Evolutionary conservation across 2,113 vertebrate genomes (phyloP).

Genomic region (Xyliphius kryptos): DNA sequence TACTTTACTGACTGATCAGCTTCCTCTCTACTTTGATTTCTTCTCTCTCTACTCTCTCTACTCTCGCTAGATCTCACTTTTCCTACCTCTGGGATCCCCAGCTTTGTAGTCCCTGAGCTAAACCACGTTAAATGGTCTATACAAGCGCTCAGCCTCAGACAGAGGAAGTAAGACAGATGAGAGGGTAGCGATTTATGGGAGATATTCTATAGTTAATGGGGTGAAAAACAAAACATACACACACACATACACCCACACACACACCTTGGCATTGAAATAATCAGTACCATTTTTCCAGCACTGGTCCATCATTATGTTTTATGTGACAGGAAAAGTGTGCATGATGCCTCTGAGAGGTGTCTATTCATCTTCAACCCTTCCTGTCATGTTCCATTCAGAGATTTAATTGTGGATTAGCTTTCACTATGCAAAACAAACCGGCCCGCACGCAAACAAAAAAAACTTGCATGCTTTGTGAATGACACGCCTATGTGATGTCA

Average conservation of each 20-base stretch:
- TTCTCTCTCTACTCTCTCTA: too few relatives aligned
- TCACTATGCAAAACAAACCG: constrained; percentile 8
- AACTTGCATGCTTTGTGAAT: constrained; percentile 12
- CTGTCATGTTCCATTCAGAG: constrained; percentile 20
- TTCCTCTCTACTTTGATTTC: too few relatives aligned
- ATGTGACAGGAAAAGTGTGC: constrained; percentile 56
- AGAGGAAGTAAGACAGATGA: too few relatives aligned
- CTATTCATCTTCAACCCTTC: background rate
- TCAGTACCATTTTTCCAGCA: constrained; percentile 44
- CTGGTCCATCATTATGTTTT: constrained; percentile 61
- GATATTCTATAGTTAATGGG: too few relatives aligned
- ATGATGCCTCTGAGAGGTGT: background rate
- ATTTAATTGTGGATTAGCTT: constrained; percentile 18
- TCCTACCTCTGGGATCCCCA: too few relatives aligned
- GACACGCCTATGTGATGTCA: constrained; percentile 25
- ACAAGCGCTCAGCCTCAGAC: too few relatives aligned
- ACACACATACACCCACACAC: constrained; percentile 1
- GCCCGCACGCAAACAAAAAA: constrained; percentile 9
- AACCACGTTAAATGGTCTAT: too few relatives aligned
- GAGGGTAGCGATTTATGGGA: too few relatives aligned
- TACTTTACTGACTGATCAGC: too few relatives aligned
- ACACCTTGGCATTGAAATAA: constrained; percentile 37
- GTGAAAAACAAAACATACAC: background rate
- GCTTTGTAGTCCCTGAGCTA: too few relatives aligned
- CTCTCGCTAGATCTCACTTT: too few relatives aligned